Evolutionary conservation across 2,888 invertebrate genomes (phyloP), one percentile per base, ranked within the genome.

Genomic region (Acanthopleura granulata): DNA sequence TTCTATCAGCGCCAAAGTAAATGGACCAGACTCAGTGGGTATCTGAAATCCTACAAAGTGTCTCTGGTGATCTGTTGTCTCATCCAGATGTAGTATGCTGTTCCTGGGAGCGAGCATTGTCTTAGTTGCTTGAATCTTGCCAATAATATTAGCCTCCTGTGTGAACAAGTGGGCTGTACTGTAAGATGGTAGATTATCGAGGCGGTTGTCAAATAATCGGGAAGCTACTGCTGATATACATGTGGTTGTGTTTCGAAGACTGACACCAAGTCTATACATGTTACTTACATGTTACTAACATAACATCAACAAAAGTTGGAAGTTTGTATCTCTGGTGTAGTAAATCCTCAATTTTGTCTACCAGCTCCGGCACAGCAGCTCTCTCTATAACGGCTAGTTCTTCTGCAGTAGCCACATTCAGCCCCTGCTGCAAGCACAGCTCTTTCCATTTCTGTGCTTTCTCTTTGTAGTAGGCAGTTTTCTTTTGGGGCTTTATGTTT

Each of bases 21-120:
- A n/a, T n/a, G n/a, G n/a, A n/a, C n/a, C n/a, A n/a, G n/a, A n/a
- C n/a, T n/a, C n/a, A n/a, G n/a, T n/a, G n/a, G n/a, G n/a, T n/a
- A n/a, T n/a, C n/a, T n/a, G n/a, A n/a, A 22, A 62, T n/a, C 62
- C 62, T 22, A 62, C 25, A 22, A n/a, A 62, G 25, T 62, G 62
- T 18, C 22, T 14, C 22, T 62, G 62, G 25, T 62, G 62, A 22
- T 62, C 62, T 22, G 62, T 62, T 14, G 62, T 62, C 12, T 22
- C 62, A 22, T 62, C 62, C 62, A 62, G 62, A 62, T 62, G 62
- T 22, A 62, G 25, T 12, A 22, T 62, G 22, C 22, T 62, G 22
- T 62, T 62, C 66, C 25, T 15, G 15, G 3, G 3, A 27, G 22
- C 66, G 16, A 66, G 29, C 18, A 25, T 22, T 27, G 66, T 25